Evolutionary conservation across 2,888 invertebrate species (phyloP).

Genomic region (Tenthredo amoena): DNA sequence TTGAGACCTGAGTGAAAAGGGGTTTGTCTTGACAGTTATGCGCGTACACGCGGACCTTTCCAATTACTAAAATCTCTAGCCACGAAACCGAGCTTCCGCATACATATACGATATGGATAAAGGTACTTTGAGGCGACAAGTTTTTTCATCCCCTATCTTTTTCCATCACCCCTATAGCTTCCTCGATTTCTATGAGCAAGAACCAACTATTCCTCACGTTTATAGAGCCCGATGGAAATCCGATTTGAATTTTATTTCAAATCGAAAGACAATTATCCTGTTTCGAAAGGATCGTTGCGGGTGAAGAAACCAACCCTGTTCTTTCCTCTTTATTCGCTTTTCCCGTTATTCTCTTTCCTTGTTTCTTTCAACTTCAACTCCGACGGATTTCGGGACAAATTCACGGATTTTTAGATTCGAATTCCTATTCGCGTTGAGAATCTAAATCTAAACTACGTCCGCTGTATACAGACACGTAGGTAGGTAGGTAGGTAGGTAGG

Average conservation of each 20-base stretch:
- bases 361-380: neutral
- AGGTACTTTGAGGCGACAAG: neutral
- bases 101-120: neutral
- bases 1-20: slow-evolving; percentile 32
- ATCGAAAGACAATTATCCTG: neutral
- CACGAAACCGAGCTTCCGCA: neutral
- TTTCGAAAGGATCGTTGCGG: neutral
- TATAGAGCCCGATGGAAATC: neutral
- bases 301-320: neutral
- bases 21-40: slow-evolving; percentile 43
- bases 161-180: neutral
- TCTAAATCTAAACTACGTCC: slow-evolving; percentile 11
- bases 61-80: slow-evolving; percentile 30
- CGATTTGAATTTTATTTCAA: neutral
- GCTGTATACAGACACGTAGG: neutral
- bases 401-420: neutral
- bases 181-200: neutral
- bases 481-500: neutral
- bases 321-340: neutral
- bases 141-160: neutral
- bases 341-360: neutral
- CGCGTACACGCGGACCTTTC: slow-evolving; percentile 25
- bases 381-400: slow-evolving; percentile 12
- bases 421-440: neutral
- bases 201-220: neutral